Base-by-base conservation (phyloP, 1,140 invertebrate genomes). In the Macrocentrus cingulum region DNA sequence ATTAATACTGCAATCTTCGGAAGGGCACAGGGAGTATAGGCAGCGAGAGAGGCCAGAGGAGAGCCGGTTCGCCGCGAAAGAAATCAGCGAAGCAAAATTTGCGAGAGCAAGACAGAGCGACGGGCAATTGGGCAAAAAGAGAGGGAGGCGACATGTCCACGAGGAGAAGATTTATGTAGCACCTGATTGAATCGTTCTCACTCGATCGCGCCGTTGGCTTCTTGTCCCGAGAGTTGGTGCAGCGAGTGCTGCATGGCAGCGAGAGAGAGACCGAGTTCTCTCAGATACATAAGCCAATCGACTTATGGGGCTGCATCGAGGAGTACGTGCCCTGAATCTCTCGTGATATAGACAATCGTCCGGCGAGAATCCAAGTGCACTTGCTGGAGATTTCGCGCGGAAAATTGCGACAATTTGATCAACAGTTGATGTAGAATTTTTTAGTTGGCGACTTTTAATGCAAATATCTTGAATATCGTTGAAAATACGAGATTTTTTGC, bases 141-240 rank as follows among this genome's bases (percentile, higher is more conserved):
- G 56, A 62, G 57, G 34, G 55, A 57, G 63, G 69, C 69, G 67
- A 74, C 71, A 76, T 77, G 77, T 77, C 75, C 70, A 68, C 72
- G 66, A 71, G 72, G 68, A 74, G 72, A 73, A 78, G 77, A 79
- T 80, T 79, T 78, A 79, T 80, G 77, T 77, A 71, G 70, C 75
- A 78, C 74, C 77, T 79, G 77, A 80, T 80, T 80, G 77, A 79
- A 79, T 78, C 76, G 77, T 80, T 80, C 76, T 80, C 76, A 77
- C 77, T 77, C 76, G 77, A 79, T 79, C 72, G 74, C 52, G 52
- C 53, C 62, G 52, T 57, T 56, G 18, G 32, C 63, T 63, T 59
- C 62, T 64, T 66, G 64, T 61, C 59, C 65, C 66, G 57, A 63
- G 49, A 46, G 46, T 58, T 62, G 56, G 39, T 53, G 11, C 18